phyloP scores from a whole-genome alignment of 2,113 vertebrate species.

The Lucifuga dentata region DNA sequence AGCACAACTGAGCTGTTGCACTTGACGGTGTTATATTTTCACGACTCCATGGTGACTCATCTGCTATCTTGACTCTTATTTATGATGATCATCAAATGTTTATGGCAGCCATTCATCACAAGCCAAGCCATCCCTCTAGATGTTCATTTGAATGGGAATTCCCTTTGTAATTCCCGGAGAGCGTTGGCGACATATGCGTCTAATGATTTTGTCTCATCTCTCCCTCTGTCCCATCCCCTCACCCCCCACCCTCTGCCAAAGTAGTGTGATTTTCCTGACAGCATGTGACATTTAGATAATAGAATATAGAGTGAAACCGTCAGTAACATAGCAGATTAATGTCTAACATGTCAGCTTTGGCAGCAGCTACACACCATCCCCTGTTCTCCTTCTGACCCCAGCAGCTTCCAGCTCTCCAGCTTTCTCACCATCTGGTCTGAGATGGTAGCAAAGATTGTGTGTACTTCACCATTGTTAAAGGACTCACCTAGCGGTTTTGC shows the following conservation, averaged over 20 bases:
- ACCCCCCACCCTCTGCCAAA: conserved; percentile 54
- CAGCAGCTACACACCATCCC: conserved; percentile 33
- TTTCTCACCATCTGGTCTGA: conserved; percentile 29
- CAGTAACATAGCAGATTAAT: conserved; percentile 35
- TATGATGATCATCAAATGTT: not conserved
- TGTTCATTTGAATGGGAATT: not conserved
- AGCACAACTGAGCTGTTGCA: no score
- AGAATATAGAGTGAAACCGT: conserved; percentile 15
- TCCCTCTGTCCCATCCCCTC: conserved; percentile 46
- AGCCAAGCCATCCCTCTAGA: not conserved
- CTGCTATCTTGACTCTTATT: not conserved
- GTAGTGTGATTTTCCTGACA: conserved; percentile 33
- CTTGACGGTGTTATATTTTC: no score
- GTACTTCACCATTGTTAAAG: not conserved
- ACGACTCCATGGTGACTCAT: no score
- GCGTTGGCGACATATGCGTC: no score
- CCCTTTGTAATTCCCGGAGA: no score
- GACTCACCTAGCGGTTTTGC: no score
- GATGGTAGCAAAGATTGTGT: conserved; percentile 27
- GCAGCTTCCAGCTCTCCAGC: conserved; percentile 12
- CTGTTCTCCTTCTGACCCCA: conserved; percentile 24
- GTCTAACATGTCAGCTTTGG: conserved; percentile 36
- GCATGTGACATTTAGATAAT: conserved; percentile 49
- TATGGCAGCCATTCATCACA: no score
- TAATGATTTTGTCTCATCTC: conserved; percentile 64